A percentile compares a stretch with the other conserved stretches of the same genome.
Evolutionary conservation across 2,113 vertebrate species (phyloP).

Genomic region (Podarcis cretensis): DNA sequence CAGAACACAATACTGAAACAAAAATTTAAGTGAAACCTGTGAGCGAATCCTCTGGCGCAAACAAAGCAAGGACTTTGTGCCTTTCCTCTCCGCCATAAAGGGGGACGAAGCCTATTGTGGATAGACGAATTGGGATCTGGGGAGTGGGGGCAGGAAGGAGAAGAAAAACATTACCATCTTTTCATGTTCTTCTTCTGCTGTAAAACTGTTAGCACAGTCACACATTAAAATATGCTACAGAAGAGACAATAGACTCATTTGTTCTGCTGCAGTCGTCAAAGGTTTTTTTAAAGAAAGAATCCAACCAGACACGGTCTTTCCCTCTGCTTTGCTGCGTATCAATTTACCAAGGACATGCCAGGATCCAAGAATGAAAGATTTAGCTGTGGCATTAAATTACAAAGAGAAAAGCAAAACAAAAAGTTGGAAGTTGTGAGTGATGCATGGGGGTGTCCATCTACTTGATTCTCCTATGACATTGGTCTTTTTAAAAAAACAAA

Average conservation of each 20-base stretch:
- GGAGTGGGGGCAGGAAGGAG: not conserved
- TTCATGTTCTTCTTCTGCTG: conserved; percentile 15
- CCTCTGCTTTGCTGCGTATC: not conserved
- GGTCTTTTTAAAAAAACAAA: not conserved
- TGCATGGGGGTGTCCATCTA: not conserved
- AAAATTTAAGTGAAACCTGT: conserved; percentile 77
- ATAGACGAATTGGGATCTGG: conserved; percentile 83
- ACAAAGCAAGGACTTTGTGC: conserved; percentile 87
- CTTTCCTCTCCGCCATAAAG: conserved; percentile 82
- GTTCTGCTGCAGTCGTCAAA: not conserved
- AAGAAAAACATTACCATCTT: conserved; percentile 41
- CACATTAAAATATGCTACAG: not conserved
- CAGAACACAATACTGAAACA: conserved; percentile 12
- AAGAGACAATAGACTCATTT: not conserved
- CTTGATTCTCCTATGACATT: not conserved
- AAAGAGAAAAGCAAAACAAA: not conserved
- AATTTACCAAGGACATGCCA: not conserved
- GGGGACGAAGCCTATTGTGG: conserved; percentile 83
- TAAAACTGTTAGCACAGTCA: conserved; percentile 1
- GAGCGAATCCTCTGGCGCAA: conserved; percentile 80
- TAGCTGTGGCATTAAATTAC: not conserved
- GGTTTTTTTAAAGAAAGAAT: not conserved
- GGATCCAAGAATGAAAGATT: not conserved
- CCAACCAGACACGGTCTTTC: not conserved
- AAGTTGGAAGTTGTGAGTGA: not conserved